phyloP scores from a whole-genome alignment of 2,888 invertebrate species.

The Scaptomyza cyrtandrae region DNA sequence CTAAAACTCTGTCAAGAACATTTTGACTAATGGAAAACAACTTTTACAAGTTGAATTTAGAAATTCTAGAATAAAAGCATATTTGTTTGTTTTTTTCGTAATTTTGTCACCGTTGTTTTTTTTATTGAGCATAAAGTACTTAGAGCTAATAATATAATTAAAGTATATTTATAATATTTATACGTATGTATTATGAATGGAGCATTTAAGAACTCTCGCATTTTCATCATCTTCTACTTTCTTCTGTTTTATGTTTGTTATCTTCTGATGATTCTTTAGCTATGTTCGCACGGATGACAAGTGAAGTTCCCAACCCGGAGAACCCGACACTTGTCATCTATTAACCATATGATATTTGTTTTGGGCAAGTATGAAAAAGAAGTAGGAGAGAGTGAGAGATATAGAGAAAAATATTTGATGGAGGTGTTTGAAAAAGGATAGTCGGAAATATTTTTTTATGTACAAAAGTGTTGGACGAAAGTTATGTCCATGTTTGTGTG shows the following conservation, averaged over 20 bases:
- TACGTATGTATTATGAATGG: conserved; percentile 74
- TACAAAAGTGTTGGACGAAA: conserved; percentile 74
- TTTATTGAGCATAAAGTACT: conserved; percentile 83
- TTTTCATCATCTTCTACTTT: conserved; percentile 57
- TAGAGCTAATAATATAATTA: conserved; percentile 81
- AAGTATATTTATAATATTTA: conserved; percentile 64
- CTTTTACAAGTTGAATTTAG: too few relatives aligned
- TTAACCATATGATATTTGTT: conserved; percentile 69
- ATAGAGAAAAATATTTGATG: conserved; percentile 22
- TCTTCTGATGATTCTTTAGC: conserved; percentile 42
- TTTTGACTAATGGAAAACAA: conserved; percentile 24
- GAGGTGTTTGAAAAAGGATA: conserved; percentile 29
- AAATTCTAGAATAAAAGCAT: not conserved
- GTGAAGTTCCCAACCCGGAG: conserved; percentile 62
- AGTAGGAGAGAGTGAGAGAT: conserved; percentile 26
- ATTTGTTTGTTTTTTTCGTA: conserved; percentile 68
- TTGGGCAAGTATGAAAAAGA: conserved; percentile 35
- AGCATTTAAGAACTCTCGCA: conserved; percentile 52
- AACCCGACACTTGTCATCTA: conserved; percentile 67
- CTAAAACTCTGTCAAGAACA: conserved; percentile 1
- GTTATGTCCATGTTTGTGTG: conserved; percentile 34
- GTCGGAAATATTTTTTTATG: conserved; percentile 66
- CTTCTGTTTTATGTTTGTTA: conserved; percentile 20
- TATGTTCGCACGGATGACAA: conserved; percentile 58
- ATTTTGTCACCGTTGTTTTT: conserved; percentile 85